Conservation (phyloP, 2,797 vertebrate genomes). For the Pteronotus mesoamericanus region DNA sequence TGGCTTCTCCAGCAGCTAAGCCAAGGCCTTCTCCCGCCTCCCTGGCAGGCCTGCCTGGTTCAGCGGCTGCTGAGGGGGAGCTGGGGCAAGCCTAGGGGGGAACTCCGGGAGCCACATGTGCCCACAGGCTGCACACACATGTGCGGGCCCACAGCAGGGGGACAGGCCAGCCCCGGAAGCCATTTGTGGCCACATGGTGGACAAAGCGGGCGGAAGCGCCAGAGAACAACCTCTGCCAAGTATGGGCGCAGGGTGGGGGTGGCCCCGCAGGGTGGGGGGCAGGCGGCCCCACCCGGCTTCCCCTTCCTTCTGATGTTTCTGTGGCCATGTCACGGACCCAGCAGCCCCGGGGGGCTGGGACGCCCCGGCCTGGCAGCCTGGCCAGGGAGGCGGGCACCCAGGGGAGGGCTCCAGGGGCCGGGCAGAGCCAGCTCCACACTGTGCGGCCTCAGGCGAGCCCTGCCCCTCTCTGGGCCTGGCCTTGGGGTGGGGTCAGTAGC, state of each 20-base stretch:
- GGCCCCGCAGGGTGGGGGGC: background rate
- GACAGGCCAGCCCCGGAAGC: background rate
- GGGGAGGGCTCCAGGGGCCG: background rate
- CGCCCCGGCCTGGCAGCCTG: background rate
- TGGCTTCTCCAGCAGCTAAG: conserved; percentile 38
- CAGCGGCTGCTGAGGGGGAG: background rate
- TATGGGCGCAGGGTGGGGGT: background rate
- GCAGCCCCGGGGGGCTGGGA: background rate
- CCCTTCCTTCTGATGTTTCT: background rate
- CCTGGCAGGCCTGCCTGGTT: conserved; percentile 76
- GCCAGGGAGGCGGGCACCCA: background rate
- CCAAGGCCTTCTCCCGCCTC: conserved; percentile 45
- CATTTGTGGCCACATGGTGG: background rate
- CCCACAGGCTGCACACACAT: background rate
- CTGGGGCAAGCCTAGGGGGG: background rate
- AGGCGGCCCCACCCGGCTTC: background rate
- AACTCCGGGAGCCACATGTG: background rate
- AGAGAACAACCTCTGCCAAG: background rate
- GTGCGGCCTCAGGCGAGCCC: background rate
- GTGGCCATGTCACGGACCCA: background rate
- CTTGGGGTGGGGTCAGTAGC: background rate
- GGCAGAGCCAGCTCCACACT: background rate
- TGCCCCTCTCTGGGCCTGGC: background rate
- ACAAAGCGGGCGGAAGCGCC: background rate
- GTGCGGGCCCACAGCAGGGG: background rate